Evolutionary conservation across 2,113 vertebrate genomes (phyloP).

Genomic region (Neomonachus schauinslandi): DNA sequence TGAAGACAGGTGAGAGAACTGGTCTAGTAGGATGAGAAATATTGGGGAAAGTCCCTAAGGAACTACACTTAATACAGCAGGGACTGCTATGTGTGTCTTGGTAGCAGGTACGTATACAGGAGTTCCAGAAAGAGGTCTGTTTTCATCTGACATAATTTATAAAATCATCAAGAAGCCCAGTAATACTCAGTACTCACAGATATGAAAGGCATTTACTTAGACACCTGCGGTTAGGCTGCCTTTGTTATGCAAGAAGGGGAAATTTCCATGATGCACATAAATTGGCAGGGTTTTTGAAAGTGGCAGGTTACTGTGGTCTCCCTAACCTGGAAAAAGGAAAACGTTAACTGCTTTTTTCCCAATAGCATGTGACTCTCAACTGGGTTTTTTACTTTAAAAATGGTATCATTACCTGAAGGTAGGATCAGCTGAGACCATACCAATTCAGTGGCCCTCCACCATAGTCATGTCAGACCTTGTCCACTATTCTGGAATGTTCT

Average conservation of each 20-base stretch:
- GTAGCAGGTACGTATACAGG: neutral
- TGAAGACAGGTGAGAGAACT: neutral
- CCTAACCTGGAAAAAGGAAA: neutral
- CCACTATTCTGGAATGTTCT: neutral
- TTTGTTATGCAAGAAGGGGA: neutral
- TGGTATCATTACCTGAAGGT: neutral
- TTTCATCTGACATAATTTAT: conserved; percentile 41
- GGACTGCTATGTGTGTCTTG: neutral
- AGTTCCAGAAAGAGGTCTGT: neutral
- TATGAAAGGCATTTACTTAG: neutral
- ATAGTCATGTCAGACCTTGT: neutral
- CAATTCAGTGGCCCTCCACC: neutral
- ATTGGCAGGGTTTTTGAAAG: neutral
- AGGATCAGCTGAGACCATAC: neutral
- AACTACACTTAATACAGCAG: neutral
- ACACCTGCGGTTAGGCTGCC: neutral
- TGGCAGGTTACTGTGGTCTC: neutral
- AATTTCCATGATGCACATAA: conserved; percentile 18
- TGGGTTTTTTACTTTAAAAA: neutral
- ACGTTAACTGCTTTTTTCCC: neutral
- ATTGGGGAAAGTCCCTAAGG: neutral
- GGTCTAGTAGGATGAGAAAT: neutral
- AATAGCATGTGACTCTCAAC: neutral
- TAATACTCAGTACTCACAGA: neutral
- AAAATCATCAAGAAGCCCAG: neutral